Base-by-base conservation (phyloP, 1,140 invertebrate species). In the Drosophila teissieri region DNA sequence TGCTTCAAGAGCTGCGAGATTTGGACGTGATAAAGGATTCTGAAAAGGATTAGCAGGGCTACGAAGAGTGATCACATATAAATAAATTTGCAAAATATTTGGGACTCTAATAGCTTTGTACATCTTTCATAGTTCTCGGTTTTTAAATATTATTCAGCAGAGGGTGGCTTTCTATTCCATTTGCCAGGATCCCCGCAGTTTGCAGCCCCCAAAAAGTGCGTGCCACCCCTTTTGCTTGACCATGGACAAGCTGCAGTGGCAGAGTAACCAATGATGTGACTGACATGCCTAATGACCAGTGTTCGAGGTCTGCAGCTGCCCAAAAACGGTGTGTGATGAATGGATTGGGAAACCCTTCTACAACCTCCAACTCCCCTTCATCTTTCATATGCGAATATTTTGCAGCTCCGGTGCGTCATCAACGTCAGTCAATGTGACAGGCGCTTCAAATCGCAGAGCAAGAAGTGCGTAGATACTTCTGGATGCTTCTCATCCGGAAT, bases 371-470 rank as follows among this genome's bases (percentile, higher is more conserved):
- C 12, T 12, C 12, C 37, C 37, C 10, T 39, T 14, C 37, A 39
- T 5, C 37, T 14, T 40, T 54, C 64, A 68, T 70, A 37, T 55
- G 63, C 65, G 49, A 69, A 49, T 19, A 36, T 69, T n/a, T 7
- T 36, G 63, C 67, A 69, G 63, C 42, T 31, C 27, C 46, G 62
- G 72, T 79, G 67, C 69, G 63, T 80, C 84, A 89, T 89, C 77
- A 89, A 84, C 68, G 84, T 89, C 84, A 89, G 57, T 86, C 82
- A 86, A 64, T 78, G 64, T 86, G 75, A 82, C 61, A 39, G 54
- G 52, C 27, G 40, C 64, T 55, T 85, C 83, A 74, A 80, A 84
- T 67, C 68, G 45, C 49, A 80, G 46, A n/a, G 10, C 45, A 51
- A 49, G 45, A 64, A 68, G 73, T 80, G 79, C 84, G 80, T 80